Percentiles rank a stretch among this genome's conserved stretches.
Evolutionary conservation across 1,140 invertebrate genomes (phyloP).

Genomic region (Mercenaria mercenaria): DNA sequence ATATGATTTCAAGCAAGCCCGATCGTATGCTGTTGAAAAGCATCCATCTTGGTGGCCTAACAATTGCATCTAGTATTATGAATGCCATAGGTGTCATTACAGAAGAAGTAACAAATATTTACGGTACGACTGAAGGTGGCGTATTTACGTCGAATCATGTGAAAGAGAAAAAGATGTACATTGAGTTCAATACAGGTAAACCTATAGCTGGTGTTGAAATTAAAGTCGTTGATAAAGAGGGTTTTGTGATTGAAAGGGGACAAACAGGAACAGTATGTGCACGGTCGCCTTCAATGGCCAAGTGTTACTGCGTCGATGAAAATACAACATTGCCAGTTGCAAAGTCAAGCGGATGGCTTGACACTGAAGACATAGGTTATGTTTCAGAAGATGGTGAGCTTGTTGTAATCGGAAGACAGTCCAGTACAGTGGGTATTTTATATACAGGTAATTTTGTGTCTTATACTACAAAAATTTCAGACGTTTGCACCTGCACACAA

Average conservation of each 20-base stretch:
- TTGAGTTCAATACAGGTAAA: background rate
- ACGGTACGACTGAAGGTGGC: background rate
- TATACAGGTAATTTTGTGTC: too few species aligned
- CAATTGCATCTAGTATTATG: background rate
- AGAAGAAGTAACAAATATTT: background rate
- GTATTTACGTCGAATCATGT: background rate
- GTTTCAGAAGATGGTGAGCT: background rate
- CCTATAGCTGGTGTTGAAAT: background rate
- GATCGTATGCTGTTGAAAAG: background rate
- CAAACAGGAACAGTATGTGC: background rate
- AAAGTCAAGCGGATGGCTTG: background rate
- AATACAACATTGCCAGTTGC: background rate
- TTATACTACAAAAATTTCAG: background rate
- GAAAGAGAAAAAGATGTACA: background rate
- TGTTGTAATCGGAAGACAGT: background rate
- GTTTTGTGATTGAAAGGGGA: background rate
- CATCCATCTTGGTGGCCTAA: background rate
- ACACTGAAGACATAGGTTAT: conserved; percentile 19
- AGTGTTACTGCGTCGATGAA: background rate
- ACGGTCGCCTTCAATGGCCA: background rate
- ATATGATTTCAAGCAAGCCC: background rate
- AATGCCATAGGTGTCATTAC: background rate
- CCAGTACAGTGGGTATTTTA: too few species aligned
- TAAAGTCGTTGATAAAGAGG: background rate
- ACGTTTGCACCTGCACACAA: too few species aligned